Conservation (phyloP, 2,888 invertebrate species). For the Brenthis ino region DNA sequence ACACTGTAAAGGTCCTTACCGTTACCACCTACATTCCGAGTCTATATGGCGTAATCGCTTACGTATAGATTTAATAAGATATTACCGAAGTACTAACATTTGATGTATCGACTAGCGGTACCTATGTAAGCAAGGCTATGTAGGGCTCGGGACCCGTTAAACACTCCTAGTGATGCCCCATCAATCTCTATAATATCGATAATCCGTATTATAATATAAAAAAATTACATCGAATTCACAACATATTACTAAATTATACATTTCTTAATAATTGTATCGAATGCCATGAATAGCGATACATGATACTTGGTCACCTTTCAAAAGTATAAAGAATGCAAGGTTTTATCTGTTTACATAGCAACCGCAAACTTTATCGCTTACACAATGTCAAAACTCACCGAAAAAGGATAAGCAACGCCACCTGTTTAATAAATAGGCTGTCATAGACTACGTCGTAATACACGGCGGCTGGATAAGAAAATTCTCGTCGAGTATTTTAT, state of each 20-base stretch:
- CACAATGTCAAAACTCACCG: slow-evolving; percentile 42
- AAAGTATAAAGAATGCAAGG: slow-evolving; percentile 37
- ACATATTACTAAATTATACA: slow-evolving; percentile 10
- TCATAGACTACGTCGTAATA: slow-evolving; percentile 40
- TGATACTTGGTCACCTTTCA: slow-evolving; percentile 39
- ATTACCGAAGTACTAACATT: slow-evolving; percentile 61
- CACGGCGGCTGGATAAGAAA: slow-evolving; percentile 36
- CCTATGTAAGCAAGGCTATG: slow-evolving; percentile 69
- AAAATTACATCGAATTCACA: background rate
- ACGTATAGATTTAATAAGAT: slow-evolving; percentile 58
- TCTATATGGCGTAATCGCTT: slow-evolving; percentile 57
- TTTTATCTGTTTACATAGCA: slow-evolving; percentile 41
- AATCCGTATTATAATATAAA: slow-evolving; percentile 3
- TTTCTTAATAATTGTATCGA: slow-evolving; percentile 35
- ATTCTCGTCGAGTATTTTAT: slow-evolving; percentile 43
- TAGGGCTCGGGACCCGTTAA: slow-evolving; percentile 72
- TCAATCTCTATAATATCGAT: slow-evolving; percentile 36
- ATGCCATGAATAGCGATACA: slow-evolving; percentile 37
- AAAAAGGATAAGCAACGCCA: slow-evolving; percentile 40
- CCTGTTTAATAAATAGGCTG: slow-evolving; percentile 44
- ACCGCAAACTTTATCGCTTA: slow-evolving; percentile 38
- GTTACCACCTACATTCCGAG: slow-evolving; percentile 65
- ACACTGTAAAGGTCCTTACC: slow-evolving; percentile 47
- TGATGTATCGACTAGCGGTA: slow-evolving; percentile 80
- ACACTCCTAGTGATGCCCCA: slow-evolving; percentile 55